Evolutionary conservation across 2,113 vertebrate species (phyloP), one percentile per base, ranked within the genome.

Genomic region (Telmatochromis bifrenatus): DNA sequence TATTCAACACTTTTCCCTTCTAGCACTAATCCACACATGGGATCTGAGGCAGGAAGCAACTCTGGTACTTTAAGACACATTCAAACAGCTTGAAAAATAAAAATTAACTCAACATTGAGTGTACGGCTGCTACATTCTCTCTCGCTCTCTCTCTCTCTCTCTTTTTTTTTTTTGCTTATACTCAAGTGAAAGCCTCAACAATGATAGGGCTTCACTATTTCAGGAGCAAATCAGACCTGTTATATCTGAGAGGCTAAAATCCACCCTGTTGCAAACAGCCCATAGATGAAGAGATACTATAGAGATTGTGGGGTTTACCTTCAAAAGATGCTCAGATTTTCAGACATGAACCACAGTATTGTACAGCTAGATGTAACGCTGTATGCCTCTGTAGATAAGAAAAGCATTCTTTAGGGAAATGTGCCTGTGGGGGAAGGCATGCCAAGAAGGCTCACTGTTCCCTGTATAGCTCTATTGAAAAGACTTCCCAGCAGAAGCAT

Each of bases 101-200:
- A 26, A 84, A 81, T 70, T 37, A 51, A 35, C 10, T 33, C 33
- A 19, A 70, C 54, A 21, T 88, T 10, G 2, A 31, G 14, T 75
- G 68, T 14, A 37, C n/a, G 17, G 80, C 31, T 4, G n/a, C 21
- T 53, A 12, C 12, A 12, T 15, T 53, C 75, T n/a, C 2, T 9
- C 4, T 13, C 3, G 4, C 7, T 70, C 7, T 4, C 5, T 21
- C 5, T 60, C 0, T 17, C 1, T 51, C 1, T 54, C 0, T 21
- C 0, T 77, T 6, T 51, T 23, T 56, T 56, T 42, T 14, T 54
- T 23, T 23, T 10, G 11, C 33, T 60, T 53, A 31, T 21, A 5
- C 12, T 7, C 7, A 9, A 82, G 12, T 17, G 3, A 45, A 65
- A 15, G 26, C 6, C n/a, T 53, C 26, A 68, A n/a, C 51, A 33